A percentile compares a stretch with the other conserved stretches of the same genome.
phyloP scores from a whole-genome alignment of 2,888 invertebrate species.

The Augiades crinisus region DNA sequence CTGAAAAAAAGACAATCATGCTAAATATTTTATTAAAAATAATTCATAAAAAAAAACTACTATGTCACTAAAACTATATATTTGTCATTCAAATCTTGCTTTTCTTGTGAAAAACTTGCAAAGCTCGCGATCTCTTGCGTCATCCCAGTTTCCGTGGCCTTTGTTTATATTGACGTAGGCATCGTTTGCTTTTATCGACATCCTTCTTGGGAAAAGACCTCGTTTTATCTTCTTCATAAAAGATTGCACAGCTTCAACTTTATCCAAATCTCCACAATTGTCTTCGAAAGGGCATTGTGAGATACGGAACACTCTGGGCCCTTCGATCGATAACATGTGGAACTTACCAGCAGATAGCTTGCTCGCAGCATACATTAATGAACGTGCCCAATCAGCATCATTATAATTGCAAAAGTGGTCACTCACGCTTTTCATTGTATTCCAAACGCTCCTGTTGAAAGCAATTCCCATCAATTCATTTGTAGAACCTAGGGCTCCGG shows the following conservation, averaged over 20 bases:
- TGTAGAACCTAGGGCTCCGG: conserved; percentile 40
- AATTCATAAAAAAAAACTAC: too few species aligned
- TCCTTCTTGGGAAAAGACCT: conserved; percentile 18
- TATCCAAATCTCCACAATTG: conserved; percentile 26
- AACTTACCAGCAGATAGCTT: conserved; percentile 36
- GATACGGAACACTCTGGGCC: conserved; percentile 45
- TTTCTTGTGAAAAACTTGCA: conserved; percentile 31
- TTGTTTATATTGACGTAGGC: neutral
- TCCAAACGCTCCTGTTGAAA: conserved; percentile 47
- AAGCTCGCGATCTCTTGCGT: conserved; percentile 33
- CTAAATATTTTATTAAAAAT: too few species aligned
- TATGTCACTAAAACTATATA: neutral
- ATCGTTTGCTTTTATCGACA: conserved; percentile 16
- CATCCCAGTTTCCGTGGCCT: conserved; percentile 29
- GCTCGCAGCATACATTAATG: conserved; percentile 39
- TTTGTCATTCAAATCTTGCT: conserved; percentile 7
- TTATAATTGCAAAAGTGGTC: conserved; percentile 44
- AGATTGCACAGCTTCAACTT: conserved; percentile 13
- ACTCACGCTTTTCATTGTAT: conserved; percentile 38
- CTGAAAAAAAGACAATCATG: too few species aligned
- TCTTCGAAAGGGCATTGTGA: conserved; percentile 32
- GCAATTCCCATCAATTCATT: conserved; percentile 40
- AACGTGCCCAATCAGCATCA: conserved; percentile 48
- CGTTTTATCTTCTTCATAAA: conserved; percentile 20
- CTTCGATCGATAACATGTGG: conserved; percentile 36